Evolutionary conservation across 2,797 vertebrate species (phyloP), one percentile per base, ranked within the genome.

Genomic region (Brachymystax lenok): DNA sequence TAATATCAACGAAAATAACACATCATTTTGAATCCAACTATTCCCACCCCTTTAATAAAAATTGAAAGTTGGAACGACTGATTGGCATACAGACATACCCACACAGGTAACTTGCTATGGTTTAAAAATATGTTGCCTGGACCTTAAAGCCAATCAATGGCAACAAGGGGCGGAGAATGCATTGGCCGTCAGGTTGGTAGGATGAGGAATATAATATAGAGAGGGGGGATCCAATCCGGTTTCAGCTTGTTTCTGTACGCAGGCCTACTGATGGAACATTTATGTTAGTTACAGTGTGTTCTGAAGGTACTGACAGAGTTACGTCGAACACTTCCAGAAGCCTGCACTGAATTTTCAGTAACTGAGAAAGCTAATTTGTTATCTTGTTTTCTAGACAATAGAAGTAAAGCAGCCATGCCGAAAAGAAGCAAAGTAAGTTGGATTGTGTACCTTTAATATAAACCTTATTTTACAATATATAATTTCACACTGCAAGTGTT

Each of bases 161-260:
- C 40, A 71, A 80, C 79, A n/a, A 28, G 35, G 87, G 95, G 94
- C 92, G 93, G 94, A 80, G 88, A 50, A 19, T 82, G 5, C 33
- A 46, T 52, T 78, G 78, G 83, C 72, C 74, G 70, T 84, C 84
- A 77, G 88, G 89, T 91, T 92, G 92, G 89, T 90, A 92, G 92
- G 92, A 89, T 86, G 76, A 88, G 88, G 90, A 84, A 91, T 87
- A 88, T 89, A 89, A 89, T 89, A 88, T 82, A 91, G 83, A 86
- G 82, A 90, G 79, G 71, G 84, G 77, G 80, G 90, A 93, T 85
- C 92, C 94, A 94, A 96, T 96, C 95, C 93, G 94, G 94, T 94
- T 94, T 84, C 77, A 95, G 94, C 95, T 93, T 85, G 95, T 94
- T 94, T 92, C 89, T 86, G 86, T 90, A 61, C 59, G 59, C 24